Base-by-base conservation (phyloP, 1,140 invertebrate genomes). In the Diplogasteroides magnus region DNA sequence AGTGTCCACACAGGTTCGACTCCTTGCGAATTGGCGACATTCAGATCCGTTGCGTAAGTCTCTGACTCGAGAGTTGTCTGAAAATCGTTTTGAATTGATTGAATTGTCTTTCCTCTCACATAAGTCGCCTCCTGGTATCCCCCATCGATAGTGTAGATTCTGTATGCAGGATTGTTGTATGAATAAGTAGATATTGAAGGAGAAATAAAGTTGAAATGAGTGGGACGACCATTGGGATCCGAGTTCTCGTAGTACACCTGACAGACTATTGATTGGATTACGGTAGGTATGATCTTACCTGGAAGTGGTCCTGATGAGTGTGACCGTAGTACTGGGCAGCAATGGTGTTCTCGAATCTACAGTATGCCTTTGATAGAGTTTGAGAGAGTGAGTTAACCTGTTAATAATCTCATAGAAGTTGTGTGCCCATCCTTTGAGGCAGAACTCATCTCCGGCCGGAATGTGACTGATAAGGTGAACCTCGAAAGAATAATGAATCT, bases 401-500 rank as follows among this genome's bases (percentile, higher is more conserved):
- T 84, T 84, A 31, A 87, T 75, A 68, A 87, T 84, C 65, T 77
- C 83, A 68, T 84, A 83, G 71, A 85, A 87, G 72, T 86, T 86
- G 74, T 81, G 80, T 68, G 84, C 85, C 84, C 85, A 87, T 26
- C 83, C 76, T 25, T 86, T 84, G 57, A 88, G 85, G 76, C 90
- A 90, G 64, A 88, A 87, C 2, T 84, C 76, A n/a, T 86, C 85
- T 13, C 94, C 94, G 0, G 95, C 94, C 0, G 93, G 93, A 76
- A 98, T 97, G 78, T 98, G 96, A 0, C 93, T 93, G 59, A 98
- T 91, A 11, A 98, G 90, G 79, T 98, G 94, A 3, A 97, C 94
- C 85, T 95, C 94, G 26, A 65, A 65, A 15, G 19, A 6, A 67
- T n/a, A 67, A 48, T 48, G 37, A 11, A 6, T 48, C 37, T 6